Conservation (phyloP, 2,113 vertebrate genomes). For the Actenoides hombroni region DNA sequence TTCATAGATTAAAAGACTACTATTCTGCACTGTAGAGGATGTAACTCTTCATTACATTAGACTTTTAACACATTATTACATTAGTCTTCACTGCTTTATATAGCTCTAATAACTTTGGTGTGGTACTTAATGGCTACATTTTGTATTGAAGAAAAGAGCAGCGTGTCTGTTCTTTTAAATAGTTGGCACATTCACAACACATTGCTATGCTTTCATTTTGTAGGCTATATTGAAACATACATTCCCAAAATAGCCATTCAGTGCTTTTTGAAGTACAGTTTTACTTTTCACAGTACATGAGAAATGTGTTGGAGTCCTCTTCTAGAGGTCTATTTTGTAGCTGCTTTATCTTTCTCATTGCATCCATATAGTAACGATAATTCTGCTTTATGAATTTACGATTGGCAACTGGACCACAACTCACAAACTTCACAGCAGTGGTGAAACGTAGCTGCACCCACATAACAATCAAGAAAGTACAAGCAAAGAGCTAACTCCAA, state of each 20-base stretch:
- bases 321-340: neutral
- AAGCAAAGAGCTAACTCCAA: neutral
- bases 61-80: neutral
- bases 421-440: neutral
- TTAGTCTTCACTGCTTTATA: neutral
- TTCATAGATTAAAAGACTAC: neutral
- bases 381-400: neutral
- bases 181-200: neutral
- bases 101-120: neutral
- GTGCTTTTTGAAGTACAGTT: neutral
- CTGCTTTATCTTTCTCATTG: neutral
- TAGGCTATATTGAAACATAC: neutral
- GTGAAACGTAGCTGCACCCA: accelerated
- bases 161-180: neutral
- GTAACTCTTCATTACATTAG: neutral
- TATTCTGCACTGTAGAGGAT: neutral
- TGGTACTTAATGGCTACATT: neutral
- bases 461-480: neutral
- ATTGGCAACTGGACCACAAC: neutral
- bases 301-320: neutral
- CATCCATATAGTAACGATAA: neutral
- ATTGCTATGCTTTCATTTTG: neutral
- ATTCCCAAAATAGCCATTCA: neutral
- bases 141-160: neutral
- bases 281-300: neutral